These are phyloP conservation scores for Micronycteris hirsuta DNA, from an alignment of 2,113 vertebrate genomes.

Conservation along the genomic window DNA sequence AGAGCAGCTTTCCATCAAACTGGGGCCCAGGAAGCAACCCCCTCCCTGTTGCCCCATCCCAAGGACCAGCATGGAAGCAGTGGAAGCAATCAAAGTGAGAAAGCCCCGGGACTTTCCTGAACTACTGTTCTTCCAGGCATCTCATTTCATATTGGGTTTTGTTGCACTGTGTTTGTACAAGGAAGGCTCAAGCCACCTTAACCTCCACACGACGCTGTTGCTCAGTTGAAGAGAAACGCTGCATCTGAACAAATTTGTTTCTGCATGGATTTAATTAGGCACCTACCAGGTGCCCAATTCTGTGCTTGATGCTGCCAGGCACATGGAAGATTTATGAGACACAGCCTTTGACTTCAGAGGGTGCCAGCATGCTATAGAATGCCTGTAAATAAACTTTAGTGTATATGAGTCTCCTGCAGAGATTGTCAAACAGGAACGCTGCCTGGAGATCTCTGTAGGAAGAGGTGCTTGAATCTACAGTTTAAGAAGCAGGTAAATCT, in stretches of 20 bases:
- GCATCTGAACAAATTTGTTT: slow-evolving; percentile 47
- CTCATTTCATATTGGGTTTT: neutral
- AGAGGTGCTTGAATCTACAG: neutral
- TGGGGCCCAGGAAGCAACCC: neutral
- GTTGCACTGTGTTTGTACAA: neutral
- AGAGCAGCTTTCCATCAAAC: neutral
- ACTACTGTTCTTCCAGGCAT: neutral
- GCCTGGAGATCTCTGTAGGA: neutral
- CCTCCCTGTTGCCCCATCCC: fast-evolving
- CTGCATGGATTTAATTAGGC: slow-evolving; percentile 57
- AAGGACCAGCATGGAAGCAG: neutral
- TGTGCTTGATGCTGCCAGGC: slow-evolving; percentile 53
- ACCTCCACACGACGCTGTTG: slow-evolving; percentile 12
- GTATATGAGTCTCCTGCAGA: neutral
- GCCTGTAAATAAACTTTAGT: slow-evolving; percentile 33
- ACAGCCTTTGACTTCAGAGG: slow-evolving; percentile 59
- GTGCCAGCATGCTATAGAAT: slow-evolving; percentile 46
- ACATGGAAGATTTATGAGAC: slow-evolving; percentile 62
- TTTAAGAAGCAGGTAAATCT: neutral
- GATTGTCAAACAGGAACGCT: neutral
- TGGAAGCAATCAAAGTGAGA: neutral
- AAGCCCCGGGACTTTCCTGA: neutral
- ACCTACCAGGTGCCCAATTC: slow-evolving; percentile 47
- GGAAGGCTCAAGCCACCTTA: neutral
- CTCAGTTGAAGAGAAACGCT: slow-evolving; percentile 41